Evolutionary conservation across 2,888 invertebrate genomes (phyloP), one percentile per base, ranked within the genome.

Genomic region (Proisotoma minuta): DNA sequence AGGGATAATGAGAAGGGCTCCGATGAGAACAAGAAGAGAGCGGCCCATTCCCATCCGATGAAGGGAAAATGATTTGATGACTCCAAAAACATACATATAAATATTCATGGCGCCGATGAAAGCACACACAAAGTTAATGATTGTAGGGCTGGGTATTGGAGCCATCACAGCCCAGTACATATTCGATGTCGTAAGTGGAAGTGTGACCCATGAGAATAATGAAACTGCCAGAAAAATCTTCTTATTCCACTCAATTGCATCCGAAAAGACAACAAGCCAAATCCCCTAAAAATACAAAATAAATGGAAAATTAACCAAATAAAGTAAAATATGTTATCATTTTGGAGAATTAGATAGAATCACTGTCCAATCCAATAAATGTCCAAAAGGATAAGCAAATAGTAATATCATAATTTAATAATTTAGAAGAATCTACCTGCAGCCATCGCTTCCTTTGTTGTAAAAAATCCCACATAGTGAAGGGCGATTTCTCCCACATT

Each of bases 401-500:
- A n/a, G n/a, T n/a, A n/a, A n/a, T n/a, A n/a, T n/a, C n/a, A n/a
- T n/a, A n/a, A n/a, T n/a, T n/a, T n/a, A n/a, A n/a, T n/a, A n/a
- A n/a, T n/a, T n/a, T n/a, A n/a, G n/a, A n/a, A n/a, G n/a, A n/a
- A n/a, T n/a, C n/a, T n/a, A 81, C 81, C 74, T 82, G 82, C 58
- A 97, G 84, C 97, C 97, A 97, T 58, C 97, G 84, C 78, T 97
- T 97, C 62, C 97, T 83, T 77, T 97, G 97, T 78, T 96, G 95
- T 73, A 97, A 84, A 76, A 97, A 94, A 78, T 97, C 97, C 85
- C 89, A 87, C 29, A 97, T 79, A 1, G 92, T 91, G 78, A 97
- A 97, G 2, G 97, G 96, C 4, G 93, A 93, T 77, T 97, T 96
- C 78, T 97, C 97, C 88, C 95, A 95, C 96, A 97, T 96, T 81